phyloP scores from a whole-genome alignment of 2,888 invertebrate genomes.

The Sceliomorpha sp. region DNA sequence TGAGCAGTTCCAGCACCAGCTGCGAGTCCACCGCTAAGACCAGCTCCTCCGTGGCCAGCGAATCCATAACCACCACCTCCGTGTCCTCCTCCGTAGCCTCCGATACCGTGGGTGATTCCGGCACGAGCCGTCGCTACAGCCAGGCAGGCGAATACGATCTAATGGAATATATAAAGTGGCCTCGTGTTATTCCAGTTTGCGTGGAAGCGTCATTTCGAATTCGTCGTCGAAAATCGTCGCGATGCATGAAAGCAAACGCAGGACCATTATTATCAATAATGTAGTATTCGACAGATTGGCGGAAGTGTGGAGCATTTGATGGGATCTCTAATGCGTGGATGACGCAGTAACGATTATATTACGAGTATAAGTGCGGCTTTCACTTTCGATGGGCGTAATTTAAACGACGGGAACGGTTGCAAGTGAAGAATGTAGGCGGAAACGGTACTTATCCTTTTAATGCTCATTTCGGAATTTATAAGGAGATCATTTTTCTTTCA shows the following conservation, averaged over 20 bases:
- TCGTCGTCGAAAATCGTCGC: background rate
- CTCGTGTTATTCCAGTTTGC: background rate
- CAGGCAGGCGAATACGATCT: slow-evolving; percentile 79
- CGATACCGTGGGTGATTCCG: slow-evolving; percentile 75
- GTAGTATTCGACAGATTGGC: slow-evolving; percentile 40
- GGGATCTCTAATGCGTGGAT: slow-evolving; percentile 42
- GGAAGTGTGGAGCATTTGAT: slow-evolving; percentile 40
- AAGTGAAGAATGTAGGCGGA: slow-evolving; percentile 23
- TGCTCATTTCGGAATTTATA: slow-evolving; percentile 4
- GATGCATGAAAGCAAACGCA: slow-evolving; percentile 17
- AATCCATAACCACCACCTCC: slow-evolving; percentile 64
- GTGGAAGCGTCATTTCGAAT: no score
- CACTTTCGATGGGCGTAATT: slow-evolving; percentile 68
- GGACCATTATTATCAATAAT: slow-evolving; percentile 8
- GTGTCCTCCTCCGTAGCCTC: slow-evolving; percentile 64
- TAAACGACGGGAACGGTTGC: slow-evolving; percentile 35
- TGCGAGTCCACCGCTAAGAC: slow-evolving; percentile 77
- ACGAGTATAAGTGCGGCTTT: slow-evolving; percentile 68
- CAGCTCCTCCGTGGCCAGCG: slow-evolving; percentile 70
- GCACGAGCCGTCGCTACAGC: slow-evolving; percentile 78
- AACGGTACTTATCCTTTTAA: slow-evolving; percentile 32
- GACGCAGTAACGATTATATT: slow-evolving; percentile 47
- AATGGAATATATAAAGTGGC: slow-evolving; percentile 31
- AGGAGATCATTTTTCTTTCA: slow-evolving; percentile 2
- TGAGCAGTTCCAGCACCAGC: slow-evolving; percentile 77